Conservation (phyloP, 2,888 invertebrate species). For the Keiferia lycopersicella region DNA sequence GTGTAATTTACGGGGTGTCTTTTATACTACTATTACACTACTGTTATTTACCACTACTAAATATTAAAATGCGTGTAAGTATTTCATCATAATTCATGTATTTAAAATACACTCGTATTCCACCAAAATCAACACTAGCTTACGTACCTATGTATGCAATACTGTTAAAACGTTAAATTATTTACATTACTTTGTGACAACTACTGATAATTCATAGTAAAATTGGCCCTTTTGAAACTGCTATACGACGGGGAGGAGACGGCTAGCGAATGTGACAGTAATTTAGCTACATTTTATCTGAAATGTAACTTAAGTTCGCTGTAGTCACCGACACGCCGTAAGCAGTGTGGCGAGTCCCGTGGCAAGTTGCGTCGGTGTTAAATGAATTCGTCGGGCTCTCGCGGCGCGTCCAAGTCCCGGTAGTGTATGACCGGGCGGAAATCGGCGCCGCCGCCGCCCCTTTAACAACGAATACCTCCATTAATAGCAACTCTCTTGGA, state of each 20-base stretch:
- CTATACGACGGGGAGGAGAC: not conserved
- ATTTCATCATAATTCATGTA: constrained; percentile 20
- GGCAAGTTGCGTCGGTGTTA: constrained; percentile 63
- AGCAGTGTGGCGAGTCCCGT: constrained; percentile 18
- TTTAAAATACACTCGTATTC: constrained; percentile 22
- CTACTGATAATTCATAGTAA: constrained; percentile 1
- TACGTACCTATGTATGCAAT: constrained; percentile 18
- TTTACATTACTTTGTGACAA: constrained; percentile 30
- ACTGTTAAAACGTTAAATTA: constrained; percentile 24
- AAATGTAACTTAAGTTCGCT: not conserved
- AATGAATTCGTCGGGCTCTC: constrained; percentile 93
- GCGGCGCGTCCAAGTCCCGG: constrained; percentile 95
- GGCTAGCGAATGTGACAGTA: not conserved
- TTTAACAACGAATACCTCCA: constrained; percentile 80
- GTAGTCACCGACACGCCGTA: not conserved
- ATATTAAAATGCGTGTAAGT: constrained; percentile 17
- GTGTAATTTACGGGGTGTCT: not conserved
- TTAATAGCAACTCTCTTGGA: constrained; percentile 41
- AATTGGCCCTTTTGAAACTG: constrained; percentile 12
- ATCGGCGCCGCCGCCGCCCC: constrained; percentile 88
- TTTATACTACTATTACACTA: not conserved
- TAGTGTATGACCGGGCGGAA: constrained; percentile 95
- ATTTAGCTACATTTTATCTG: not conserved
- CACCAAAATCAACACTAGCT: constrained; percentile 21
- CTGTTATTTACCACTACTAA: not conserved